These are phyloP conservation scores for Tympanuchus pallidicinctus DNA, from an alignment of 2,113 vertebrate species.

Conservation along the genomic window DNA sequence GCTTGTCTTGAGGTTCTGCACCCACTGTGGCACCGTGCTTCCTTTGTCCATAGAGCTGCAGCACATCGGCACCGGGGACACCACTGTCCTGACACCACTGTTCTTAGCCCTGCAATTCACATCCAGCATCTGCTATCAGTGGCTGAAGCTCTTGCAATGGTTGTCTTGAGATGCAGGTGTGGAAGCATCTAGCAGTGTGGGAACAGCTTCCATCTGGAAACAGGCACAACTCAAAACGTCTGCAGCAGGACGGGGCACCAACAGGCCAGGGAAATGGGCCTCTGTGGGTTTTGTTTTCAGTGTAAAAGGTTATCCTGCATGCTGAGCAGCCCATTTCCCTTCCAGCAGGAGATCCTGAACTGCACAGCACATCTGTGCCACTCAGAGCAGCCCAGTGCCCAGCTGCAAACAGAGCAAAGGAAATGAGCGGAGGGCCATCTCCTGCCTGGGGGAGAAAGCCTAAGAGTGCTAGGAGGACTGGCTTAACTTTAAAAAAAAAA, in stretches of 20 bases:
- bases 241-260: background rate
- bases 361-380: background rate
- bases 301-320: background rate
- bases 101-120: background rate
- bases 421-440: background rate
- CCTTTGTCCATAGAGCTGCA: background rate
- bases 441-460: background rate
- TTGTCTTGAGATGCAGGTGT: background rate
- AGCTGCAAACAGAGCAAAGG: background rate
- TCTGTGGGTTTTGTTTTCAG: background rate
- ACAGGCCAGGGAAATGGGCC: background rate
- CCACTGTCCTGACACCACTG: background rate
- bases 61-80: background rate
- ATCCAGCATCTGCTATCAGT: background rate
- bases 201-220: background rate
- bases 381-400: background rate
- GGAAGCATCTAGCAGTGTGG: background rate
- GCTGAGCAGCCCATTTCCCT: background rate
- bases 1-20: background rate
- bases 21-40: background rate
- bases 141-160: fast-evolving
- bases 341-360: background rate
- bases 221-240: background rate
- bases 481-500: fast-evolving
- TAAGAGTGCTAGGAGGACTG: background rate